Conservation (phyloP, 1,140 invertebrate genomes). For the Halotydeus destructor region DNA sequence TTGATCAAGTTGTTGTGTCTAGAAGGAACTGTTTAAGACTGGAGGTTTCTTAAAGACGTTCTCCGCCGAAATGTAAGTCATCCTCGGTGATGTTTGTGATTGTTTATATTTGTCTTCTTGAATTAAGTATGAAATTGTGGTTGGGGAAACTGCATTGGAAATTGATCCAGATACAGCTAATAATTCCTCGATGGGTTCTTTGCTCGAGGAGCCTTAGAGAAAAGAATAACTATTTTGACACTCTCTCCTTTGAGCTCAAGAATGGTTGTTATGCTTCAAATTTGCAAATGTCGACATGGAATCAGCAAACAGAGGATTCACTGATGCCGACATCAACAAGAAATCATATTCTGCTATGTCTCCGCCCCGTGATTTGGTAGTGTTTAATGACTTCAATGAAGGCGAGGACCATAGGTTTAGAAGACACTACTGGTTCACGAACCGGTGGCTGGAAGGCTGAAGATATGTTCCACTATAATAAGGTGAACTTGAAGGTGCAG, state of each 20-base stretch:
- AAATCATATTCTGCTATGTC: neutral
- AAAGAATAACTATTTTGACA: constrained; percentile 29
- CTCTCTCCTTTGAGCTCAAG: constrained; percentile 57
- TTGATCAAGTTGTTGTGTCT: constrained; percentile 38
- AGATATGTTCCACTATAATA: constrained; percentile 90
- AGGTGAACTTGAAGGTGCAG: constrained; percentile 63
- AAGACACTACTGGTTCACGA: constrained; percentile 14
- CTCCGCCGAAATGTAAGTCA: constrained; percentile 34
- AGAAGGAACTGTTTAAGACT: constrained; percentile 52
- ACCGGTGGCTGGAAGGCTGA: constrained; percentile 80
- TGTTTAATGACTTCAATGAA: constrained; percentile 9
- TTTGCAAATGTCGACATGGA: constrained; percentile 63
- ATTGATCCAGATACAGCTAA: constrained; percentile 1
- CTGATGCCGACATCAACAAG: neutral
- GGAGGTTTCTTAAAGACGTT: constrained; percentile 70
- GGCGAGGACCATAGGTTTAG: neutral
- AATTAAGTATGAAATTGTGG: constrained; percentile 5
- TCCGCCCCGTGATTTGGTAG: neutral
- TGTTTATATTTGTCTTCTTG: neutral
- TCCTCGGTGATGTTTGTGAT: neutral
- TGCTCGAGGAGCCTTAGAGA: constrained; percentile 7
- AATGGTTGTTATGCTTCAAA: constrained; percentile 56
- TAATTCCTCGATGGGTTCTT: constrained; percentile 4
- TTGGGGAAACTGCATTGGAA: constrained; percentile 4
- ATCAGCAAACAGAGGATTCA: constrained; percentile 50